Base-by-base conservation (phyloP, 2,888 invertebrate species). In the Melinopterus prodromus region DNA sequence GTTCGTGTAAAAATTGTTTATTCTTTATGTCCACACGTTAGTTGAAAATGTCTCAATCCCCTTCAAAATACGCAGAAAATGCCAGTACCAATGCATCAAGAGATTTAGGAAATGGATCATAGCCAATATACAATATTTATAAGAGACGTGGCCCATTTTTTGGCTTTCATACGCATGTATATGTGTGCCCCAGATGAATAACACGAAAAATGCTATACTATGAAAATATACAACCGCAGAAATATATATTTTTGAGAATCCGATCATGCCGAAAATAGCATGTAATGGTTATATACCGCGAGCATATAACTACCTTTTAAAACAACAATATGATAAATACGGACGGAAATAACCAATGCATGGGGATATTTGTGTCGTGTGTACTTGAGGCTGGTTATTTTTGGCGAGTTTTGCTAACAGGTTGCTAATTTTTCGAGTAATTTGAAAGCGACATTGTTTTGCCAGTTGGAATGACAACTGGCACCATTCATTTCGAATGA, bases 401-500 rank as follows among this genome's bases (percentile, higher is more conserved):
- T 53, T 53, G 53, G 53, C 53, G 5, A 12, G 53, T 53, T 53
- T 53, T 53, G 53, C 2, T 53, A 53, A 53, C 53, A 53, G 53
- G 53, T 53, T 53, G 53, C 53, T 53, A 53, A 53, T 53, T 53
- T 53, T 53, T 53, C 7, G 53, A 9, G 53, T 53, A 53, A 53
- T 53, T 53, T 53, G 53, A 53, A 53, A 53, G 53, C 53, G 53
- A 53, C 53, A 53, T 53, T 53, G 53, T 53, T 53, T 53, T 53
- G 53, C 53, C 12, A 9, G 7, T 7, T 53, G 53, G 53, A 53
- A 53, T 53, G 53, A 3, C 53, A 53, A 53, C 12, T 53, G 53
- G 12, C 53, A 12, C 53, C 53, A 53, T 53, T 53, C 53, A 53
- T 53, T 53, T 26, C 26, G 26, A 26, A 12, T 53, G 53, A 53